Conservation (phyloP, 2,113 vertebrate genomes). For the Heteronetta atricapilla region DNA sequence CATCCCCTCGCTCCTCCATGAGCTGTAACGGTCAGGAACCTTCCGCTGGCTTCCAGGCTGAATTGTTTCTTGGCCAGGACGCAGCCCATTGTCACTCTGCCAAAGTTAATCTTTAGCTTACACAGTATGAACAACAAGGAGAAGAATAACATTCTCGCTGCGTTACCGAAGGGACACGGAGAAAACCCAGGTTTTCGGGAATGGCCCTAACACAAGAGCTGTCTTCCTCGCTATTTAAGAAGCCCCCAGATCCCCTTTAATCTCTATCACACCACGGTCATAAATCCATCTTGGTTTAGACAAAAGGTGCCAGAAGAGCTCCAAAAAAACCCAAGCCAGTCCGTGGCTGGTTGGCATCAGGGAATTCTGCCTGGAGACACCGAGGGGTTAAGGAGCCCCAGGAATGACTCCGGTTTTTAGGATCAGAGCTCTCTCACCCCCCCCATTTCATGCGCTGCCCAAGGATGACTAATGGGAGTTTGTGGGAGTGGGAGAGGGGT, state of each 20-base stretch:
- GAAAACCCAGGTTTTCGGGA: background rate
- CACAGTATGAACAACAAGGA: background rate
- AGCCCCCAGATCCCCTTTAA: background rate
- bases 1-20: background rate
- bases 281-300: background rate
- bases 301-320: background rate
- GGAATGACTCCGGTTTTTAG: background rate
- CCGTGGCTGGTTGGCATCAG: rapidly evolving
- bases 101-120: slow-evolving; percentile 30
- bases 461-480: background rate
- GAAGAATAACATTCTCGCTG: slow-evolving; percentile 5
- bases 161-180: background rate
- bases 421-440: background rate
- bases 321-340: background rate
- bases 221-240: background rate
- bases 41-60: background rate
- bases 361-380: background rate
- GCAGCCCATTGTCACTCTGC: background rate
- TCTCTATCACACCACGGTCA: background rate
- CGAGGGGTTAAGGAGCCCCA: slow-evolving; percentile 2
- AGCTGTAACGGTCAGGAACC: background rate
- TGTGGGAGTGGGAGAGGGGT: background rate
- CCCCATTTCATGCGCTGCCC: background rate
- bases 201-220: background rate
- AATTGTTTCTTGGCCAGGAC: background rate